These are phyloP conservation scores for Eudyptes chrysolophus DNA, from an alignment of 2,113 vertebrate species.

Conservation along the genomic window DNA sequence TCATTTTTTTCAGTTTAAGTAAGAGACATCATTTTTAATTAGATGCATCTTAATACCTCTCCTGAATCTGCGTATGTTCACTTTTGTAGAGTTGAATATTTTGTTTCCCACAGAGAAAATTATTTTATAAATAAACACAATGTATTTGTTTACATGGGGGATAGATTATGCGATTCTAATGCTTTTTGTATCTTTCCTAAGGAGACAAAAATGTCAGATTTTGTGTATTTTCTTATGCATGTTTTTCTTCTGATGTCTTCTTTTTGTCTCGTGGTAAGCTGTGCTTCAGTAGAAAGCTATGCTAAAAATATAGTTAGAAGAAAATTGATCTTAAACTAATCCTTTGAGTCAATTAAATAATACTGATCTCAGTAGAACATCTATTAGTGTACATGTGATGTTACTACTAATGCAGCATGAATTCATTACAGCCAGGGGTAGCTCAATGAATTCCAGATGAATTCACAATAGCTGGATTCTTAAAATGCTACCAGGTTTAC, in stretches of 20 bases:
- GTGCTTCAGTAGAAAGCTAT: neutral
- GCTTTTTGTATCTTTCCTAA: neutral
- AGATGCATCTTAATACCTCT: neutral
- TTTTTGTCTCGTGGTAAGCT: neutral
- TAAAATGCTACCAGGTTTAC: constrained; percentile 62
- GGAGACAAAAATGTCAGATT: neutral
- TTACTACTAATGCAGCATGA: constrained; percentile 55
- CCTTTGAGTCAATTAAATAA: constrained; percentile 59
- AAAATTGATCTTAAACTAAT: constrained; percentile 54
- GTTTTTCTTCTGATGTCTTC: neutral
- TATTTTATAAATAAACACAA: neutral
- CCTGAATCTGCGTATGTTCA: neutral
- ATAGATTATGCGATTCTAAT: neutral
- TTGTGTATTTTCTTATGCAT: neutral
- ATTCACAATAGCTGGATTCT: constrained; percentile 48
- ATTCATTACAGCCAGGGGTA: constrained; percentile 54
- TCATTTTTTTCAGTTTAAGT: neutral
- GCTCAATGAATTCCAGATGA: constrained; percentile 63
- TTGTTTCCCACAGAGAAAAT: neutral
- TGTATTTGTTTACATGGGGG: neutral
- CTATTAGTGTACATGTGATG: constrained; percentile 46
- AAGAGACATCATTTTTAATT: neutral
- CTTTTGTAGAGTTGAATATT: neutral
- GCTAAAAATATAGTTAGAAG: constrained; percentile 13
- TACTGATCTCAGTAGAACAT: constrained; percentile 52